Conservation (phyloP, 2,888 invertebrate genomes). For the Drosophila pseudotakahashii region DNA sequence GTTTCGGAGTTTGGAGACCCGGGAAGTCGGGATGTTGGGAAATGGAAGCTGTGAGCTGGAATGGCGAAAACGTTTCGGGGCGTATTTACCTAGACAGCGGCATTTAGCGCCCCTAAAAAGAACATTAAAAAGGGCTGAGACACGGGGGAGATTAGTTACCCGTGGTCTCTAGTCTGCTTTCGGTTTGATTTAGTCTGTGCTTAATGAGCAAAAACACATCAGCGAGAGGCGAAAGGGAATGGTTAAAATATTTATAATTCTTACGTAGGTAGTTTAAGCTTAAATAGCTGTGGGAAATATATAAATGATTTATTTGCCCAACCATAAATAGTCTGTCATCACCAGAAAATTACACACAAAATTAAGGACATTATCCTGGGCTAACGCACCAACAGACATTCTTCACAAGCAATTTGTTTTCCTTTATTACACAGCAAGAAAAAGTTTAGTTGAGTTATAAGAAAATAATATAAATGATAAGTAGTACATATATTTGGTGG, state of each 20-base stretch:
- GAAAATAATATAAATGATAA: not conserved
- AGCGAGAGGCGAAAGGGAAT: slow-evolving; percentile 15
- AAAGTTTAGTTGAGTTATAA: fast-evolving
- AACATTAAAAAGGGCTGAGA: slow-evolving; percentile 51
- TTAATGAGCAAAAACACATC: slow-evolving; percentile 48
- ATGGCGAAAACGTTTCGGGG: slow-evolving; percentile 45
- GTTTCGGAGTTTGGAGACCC: slow-evolving; percentile 66
- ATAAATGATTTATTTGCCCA: slow-evolving; percentile 2
- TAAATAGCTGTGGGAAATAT: too few species aligned
- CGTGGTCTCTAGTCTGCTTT: slow-evolving; percentile 7
- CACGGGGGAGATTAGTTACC: slow-evolving; percentile 17
- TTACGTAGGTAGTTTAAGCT: too few species aligned
- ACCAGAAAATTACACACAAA: slow-evolving; percentile 11
- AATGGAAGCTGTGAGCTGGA: slow-evolving; percentile 1
- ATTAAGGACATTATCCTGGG: slow-evolving; percentile 7
- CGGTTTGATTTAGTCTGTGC: slow-evolving; percentile 16
- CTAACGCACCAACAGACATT: slow-evolving; percentile 49
- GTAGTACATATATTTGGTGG: not conserved
- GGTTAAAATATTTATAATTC: slow-evolving; percentile 44
- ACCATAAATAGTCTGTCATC: slow-evolving; percentile 17
- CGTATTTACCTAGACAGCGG: slow-evolving; percentile 71
- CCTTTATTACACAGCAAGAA: slow-evolving; percentile 4
- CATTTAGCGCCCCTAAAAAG: slow-evolving; percentile 59
- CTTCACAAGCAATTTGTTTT: slow-evolving; percentile 30
- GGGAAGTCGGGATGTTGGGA: slow-evolving; percentile 15